Base-by-base conservation (phyloP, 1,140 invertebrate genomes). In the Dolichoris vasculosae region DNA sequence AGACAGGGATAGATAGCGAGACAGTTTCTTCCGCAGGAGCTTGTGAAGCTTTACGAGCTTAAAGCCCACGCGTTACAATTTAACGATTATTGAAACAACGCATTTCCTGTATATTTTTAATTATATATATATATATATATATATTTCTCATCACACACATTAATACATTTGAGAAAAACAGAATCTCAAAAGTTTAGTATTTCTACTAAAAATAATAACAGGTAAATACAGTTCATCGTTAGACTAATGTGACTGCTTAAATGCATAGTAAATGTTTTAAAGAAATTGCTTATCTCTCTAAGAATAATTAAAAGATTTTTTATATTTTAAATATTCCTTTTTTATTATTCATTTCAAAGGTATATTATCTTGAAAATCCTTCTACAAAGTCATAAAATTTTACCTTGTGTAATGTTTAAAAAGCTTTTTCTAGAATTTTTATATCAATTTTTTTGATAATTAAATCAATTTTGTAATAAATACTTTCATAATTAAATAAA, bases 71-170 rank as follows among this genome's bases (percentile, higher is more conserved):
- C 48, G 63, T 38, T 77, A 79, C 76, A 48, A 79, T 84, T 84
- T 84, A 84, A 84, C 76, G 83, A 55, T 84, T 84, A 84, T 84
- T 77, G 83, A 84, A 78, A 79, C 76, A 51, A 83, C 73, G 59
- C 82, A 71, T 75, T 83, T 83, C 82, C 78, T 76, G 46, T 76
- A 76, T 76, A 51, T 43, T 51, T 51, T 46, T 76, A n/a, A 43
- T n/a, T n/a, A n/a, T n/a, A n/a, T n/a, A n/a, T n/a, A n/a, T n/a
- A n/a, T n/a, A n/a, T n/a, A 73, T 73, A 73, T 73, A 73, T 73
- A 73, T 23, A 38, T 23, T 43, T 4, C 20, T 73, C 38, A 40
- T 73, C 69, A 73, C 69, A 73, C 69, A n/a, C n/a, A 73, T 73
- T 43, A n/a, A 8, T 20, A 4, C 69, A 43, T 43, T 43, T 26